Evolutionary conservation across 2,797 vertebrate genomes (phyloP), one percentile per base, ranked within the genome.

Genomic region (Ispidina picta): DNA sequence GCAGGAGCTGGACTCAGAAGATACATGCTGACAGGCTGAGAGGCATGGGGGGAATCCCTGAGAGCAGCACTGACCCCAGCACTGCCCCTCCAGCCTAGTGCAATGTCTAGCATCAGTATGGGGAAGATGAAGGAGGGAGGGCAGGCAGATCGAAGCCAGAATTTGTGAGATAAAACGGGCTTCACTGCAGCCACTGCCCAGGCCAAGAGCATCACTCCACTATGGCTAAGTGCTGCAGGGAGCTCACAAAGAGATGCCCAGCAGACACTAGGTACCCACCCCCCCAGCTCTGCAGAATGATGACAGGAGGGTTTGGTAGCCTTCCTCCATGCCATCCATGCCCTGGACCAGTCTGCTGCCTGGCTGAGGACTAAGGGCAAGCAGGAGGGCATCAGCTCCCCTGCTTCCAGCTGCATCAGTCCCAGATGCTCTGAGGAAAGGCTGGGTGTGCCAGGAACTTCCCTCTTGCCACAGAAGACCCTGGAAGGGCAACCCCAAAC

Each of bases 61-160:
- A 90, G 85, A 94, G 85, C 64, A 92, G 83, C 77, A 79, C 31
- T 52, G 73, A 37, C 74, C 52, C 56, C 73, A 81, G 58, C 70
- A 76, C 74, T 79, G 91, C 63, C 73, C 39, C 1, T 88, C 70
- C 77, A 75, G 65, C 43, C 77, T 31, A 9, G 0, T 46, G 21
- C 63, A 64, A 71, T 1, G 3, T 59, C 56, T 56, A 55, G 19
- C 63, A 49, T 6, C 19, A 1, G 21, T 19, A 19, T 15, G 15
- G 8, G 9, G 21, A 86, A 86, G 74, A 51, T 60, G 44, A 81
- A 78, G 46, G 23, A 72, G 17, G 59, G 21, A 90, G 59, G 39
- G 55, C 43, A 90, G 80, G 33, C 7, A 4, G 48, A 91, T 69
- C 33, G 39, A 78, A 75, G 51, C 8, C 63, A 86, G 63, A 29